phyloP scores from a whole-genome alignment of 2,797 vertebrate species.

The Glyptemys insculpta region DNA sequence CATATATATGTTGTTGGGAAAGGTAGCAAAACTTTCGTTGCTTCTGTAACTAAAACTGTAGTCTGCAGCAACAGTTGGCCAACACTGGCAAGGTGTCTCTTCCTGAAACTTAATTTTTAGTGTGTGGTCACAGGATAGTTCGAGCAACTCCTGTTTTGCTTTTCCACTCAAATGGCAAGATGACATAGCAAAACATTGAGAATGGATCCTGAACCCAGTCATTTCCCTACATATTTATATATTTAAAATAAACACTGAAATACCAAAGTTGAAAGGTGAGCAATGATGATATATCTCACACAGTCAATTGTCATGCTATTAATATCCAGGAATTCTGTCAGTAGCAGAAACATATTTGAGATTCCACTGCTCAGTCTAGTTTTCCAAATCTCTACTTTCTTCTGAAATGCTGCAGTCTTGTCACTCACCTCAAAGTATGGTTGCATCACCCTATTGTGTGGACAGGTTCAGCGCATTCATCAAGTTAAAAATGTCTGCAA shows the following conservation, averaged over 20 bases:
- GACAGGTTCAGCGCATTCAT: background rate
- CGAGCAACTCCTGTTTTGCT: background rate
- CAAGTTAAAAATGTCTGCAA: background rate
- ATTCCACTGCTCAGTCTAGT: too few species aligned
- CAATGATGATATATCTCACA: too few species aligned
- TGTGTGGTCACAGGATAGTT: background rate
- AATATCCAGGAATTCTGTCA: too few species aligned
- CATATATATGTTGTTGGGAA: background rate
- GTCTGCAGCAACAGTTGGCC: background rate
- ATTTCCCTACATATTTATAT: background rate
- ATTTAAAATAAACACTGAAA: too few species aligned
- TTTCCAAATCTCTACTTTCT: too few species aligned
- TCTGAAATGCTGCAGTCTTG: too few species aligned
- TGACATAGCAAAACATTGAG: background rate
- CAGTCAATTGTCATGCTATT: too few species aligned
- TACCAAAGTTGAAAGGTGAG: too few species aligned
- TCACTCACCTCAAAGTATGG: too few species aligned
- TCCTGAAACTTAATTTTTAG: background rate
- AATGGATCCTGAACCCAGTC: background rate
- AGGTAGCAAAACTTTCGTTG: background rate
- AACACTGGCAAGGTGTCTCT: too few species aligned
- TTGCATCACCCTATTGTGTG: background rate
- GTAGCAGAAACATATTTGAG: too few species aligned
- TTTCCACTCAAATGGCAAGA: background rate
- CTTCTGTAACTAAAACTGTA: background rate